These are phyloP conservation scores for Micromussa lordhowensis DNA, from an alignment of 92 coral and sea anemone genomes.

Conservation along the genomic window DNA sequence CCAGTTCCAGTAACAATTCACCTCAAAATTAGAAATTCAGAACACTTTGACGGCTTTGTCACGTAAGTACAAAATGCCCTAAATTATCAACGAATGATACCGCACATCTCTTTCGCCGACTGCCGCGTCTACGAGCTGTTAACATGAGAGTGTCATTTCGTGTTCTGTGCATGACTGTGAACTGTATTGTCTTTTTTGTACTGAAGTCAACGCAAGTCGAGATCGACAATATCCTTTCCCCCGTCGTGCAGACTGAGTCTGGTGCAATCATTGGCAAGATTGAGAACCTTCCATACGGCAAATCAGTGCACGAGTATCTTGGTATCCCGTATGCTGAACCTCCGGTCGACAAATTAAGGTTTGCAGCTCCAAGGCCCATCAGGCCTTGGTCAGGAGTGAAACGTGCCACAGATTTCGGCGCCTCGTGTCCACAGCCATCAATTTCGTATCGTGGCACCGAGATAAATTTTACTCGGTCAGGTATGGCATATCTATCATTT, in stretches of 20 bases:
- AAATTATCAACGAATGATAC: neutral
- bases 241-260: slow-evolving; percentile 51
- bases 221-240: slow-evolving; percentile 4
- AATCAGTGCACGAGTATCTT: slow-evolving; percentile 64
- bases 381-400: slow-evolving; percentile 69
- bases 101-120: neutral
- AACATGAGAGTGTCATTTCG: neutral
- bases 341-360: slow-evolving; percentile 71
- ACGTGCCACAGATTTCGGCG: slow-evolving; percentile 53
- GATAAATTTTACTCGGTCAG: neutral
- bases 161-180: neutral
- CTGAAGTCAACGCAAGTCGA: neutral
- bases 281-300: slow-evolving; percentile 48
- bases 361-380: slow-evolving; percentile 68
- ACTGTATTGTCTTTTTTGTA: neutral
- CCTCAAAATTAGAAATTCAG: no score
- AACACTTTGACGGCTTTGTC: neutral
- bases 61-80: neutral
- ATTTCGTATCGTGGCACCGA: slow-evolving; percentile 6
- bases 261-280: slow-evolving; percentile 74
- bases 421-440: slow-evolving; percentile 63
- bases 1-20: no score
- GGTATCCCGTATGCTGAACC: slow-evolving; percentile 84
- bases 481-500: neutral
- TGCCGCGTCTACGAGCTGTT: neutral